Base-by-base conservation (phyloP, 2,797 vertebrate genomes). In the Luscinia megarhynchos region DNA sequence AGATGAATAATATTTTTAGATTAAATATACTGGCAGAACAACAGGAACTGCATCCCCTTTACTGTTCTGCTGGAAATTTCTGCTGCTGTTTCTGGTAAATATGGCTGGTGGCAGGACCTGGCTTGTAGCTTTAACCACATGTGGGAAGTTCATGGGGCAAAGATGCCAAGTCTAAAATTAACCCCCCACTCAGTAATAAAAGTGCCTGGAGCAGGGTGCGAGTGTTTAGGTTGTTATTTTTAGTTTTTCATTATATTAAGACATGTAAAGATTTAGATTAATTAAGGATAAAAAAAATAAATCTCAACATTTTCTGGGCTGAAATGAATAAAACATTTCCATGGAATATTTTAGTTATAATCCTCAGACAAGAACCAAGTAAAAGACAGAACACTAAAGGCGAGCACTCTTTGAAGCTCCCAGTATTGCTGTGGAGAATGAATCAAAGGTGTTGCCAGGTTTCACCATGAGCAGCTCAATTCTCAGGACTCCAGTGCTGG, bases 131-230 rank as follows among this genome's bases (percentile, higher is more conserved):
- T 95, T 97, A 98, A 98, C 97, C 97, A 97, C 92, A 97, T 90
- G 95, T 97, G 97, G 98, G 98, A 97, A 96, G 95, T 94, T 93
- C 86, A 92, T 94, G 94, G 93, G 83, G 90, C 86, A 94, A 94
- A 96, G 89, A 89, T 77, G 95, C 96, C 97, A 97, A 97, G 89
- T 97, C 96, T 98, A 96, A 97, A 97, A 98, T 98, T 98, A 98
- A 90, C 85, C 66, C 81, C 82, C 38, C 34, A 7, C 74, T n/a
- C n/a, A n/a, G n/a, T n/a, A n/a, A 43, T 61, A 6, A 40, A n/a
- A 94, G 48, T 77, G 82, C 74, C 93, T 91, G 86, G 82, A 94
- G 96, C 97, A 96, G 74, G 26, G 59, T 90, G 89, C 95, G 84
- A 77, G 91, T 96, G 78, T 85, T 89, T 94, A 94, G 64, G 77